Base-by-base conservation (phyloP, 2,888 invertebrate genomes). In the Oligia fasciuncula region DNA sequence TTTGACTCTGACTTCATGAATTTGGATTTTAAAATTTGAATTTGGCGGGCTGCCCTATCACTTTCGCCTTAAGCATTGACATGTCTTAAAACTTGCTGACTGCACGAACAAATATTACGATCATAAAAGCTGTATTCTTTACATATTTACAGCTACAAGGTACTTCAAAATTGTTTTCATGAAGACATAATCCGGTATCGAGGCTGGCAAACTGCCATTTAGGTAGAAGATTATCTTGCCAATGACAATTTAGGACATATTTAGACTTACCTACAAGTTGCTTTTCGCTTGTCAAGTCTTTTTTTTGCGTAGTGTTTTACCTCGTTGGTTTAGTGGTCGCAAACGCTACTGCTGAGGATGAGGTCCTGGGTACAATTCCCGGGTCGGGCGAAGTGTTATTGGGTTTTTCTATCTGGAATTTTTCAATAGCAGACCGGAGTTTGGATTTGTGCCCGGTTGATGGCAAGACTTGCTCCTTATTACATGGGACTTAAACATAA, bases 181-280 rank as follows among this genome's bases (percentile, higher is more conserved):
- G 69, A 88, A 82, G 85, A 83, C 79, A 75, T 82, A 66, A 86
- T 76, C 70, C 49, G 40, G 43, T 77, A 71, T 72, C 71, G 74
- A 46, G 40, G 46, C 68, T 88, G 88, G 88, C 88, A 81, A 63
- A n/a, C 43, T 80, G 89, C 85, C 89, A 87, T 81, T 80, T 67
- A 77, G 78, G 77, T 68, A 76, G 81, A 81, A 85, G 73, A 84
- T 73, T 77, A 67, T 74, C 67, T 86, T 57, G 49, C 79, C 77
- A 74, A 76, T 77, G 17, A 69, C 67, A 77, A 79, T 77, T 84
- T 84, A 72, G 51, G 14, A 69, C 35, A 79, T 23, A 78, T 73
- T 78, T 77, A 76, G 11, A 57, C 57, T 11, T 73, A 35, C 62
- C 62, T 63, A 73, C 65, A 60, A 80, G 77, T 72, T 75, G n/a